A percentile compares a stretch with the other conserved stretches of the same genome.
Evolutionary conservation across 35 echinoderm and acorn worm genomes (phyloP).

Genomic region (Ptychodera flava): DNA sequence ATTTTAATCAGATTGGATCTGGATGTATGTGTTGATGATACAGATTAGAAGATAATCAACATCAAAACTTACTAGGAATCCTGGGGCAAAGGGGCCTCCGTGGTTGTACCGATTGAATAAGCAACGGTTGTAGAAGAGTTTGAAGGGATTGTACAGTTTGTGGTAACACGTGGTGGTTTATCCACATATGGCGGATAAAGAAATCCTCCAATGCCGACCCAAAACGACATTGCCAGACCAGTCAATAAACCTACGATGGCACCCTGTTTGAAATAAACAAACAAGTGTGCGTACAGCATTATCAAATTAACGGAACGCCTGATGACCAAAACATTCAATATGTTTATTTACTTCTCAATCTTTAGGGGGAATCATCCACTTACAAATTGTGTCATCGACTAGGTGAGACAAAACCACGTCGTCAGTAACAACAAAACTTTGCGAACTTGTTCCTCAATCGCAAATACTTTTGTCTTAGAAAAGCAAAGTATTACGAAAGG

Average conservation of each 20-base stretch:
- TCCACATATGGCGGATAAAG: conserved; percentile 46
- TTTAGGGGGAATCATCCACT: too few relatives aligned
- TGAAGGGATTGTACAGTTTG: conserved; percentile 9
- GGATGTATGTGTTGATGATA: background rate
- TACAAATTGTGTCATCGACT: too few relatives aligned
- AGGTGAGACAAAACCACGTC: too few relatives aligned
- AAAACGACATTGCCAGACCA: conserved; percentile 57
- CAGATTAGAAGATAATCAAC: background rate
- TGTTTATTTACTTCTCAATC: too few relatives aligned
- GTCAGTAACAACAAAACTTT: too few relatives aligned
- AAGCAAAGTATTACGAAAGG: too few relatives aligned
- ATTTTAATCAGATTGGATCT: background rate
- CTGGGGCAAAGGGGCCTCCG: background rate
- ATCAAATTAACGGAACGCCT: too few relatives aligned
- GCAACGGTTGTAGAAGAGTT: background rate
- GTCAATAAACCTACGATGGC: conserved; percentile 48
- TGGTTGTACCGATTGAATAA: background rate
- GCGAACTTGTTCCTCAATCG: too few relatives aligned
- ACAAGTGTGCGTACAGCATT: too few relatives aligned
- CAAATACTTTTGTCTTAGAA: too few relatives aligned
- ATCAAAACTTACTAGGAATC: background rate
- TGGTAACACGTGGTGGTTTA: conserved; percentile 35
- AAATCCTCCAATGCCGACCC: conserved; percentile 75
- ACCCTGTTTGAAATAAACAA: conserved; percentile 24
- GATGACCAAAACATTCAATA: too few relatives aligned